These are phyloP conservation scores for Onchidella celtica DNA, from an alignment of 2,888 invertebrate species.

Conservation along the genomic window DNA sequence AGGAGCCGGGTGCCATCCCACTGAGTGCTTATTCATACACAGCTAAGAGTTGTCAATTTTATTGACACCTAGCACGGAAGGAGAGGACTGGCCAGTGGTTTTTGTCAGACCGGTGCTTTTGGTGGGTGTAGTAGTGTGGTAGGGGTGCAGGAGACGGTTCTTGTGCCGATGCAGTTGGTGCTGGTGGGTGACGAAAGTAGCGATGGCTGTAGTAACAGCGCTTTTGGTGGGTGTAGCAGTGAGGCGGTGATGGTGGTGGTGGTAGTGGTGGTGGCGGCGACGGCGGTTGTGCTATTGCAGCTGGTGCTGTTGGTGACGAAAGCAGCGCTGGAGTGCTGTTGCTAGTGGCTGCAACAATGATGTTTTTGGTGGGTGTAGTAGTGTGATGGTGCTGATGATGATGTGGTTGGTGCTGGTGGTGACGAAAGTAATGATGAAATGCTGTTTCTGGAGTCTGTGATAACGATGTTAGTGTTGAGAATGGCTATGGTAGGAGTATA, in stretches of 20 bases:
- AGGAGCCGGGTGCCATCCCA: too few relatives aligned
- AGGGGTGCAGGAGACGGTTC: not conserved
- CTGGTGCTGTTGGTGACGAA: not conserved
- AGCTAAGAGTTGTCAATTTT: too few relatives aligned
- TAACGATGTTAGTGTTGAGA: not conserved
- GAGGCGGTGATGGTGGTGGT: slow-evolving; percentile 3
- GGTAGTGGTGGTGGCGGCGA: slow-evolving; percentile 16
- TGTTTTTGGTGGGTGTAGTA: slow-evolving; percentile 20
- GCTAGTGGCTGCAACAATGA: too few relatives aligned
- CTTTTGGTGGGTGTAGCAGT: slow-evolving; percentile 21
- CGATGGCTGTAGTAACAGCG: too few relatives aligned
- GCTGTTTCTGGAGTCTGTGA: not conserved
- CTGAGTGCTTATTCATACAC: too few relatives aligned
- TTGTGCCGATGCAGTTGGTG: not conserved
- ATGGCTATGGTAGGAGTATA: slow-evolving; percentile 1
- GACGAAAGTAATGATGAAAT: too few relatives aligned
- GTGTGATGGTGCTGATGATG: slow-evolving; percentile 34
- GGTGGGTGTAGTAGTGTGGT: slow-evolving; percentile 19
- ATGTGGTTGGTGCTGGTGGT: slow-evolving; percentile 25
- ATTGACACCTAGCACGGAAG: not conserved
- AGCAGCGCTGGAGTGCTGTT: too few relatives aligned
- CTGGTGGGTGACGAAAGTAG: not conserved
- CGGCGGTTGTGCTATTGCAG: not conserved
- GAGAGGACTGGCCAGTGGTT: too few relatives aligned
- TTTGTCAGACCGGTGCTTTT: too few relatives aligned